Evolutionary conservation across 1,140 invertebrate species (phyloP).

Genomic region (Propsilocerus akamusi): DNA sequence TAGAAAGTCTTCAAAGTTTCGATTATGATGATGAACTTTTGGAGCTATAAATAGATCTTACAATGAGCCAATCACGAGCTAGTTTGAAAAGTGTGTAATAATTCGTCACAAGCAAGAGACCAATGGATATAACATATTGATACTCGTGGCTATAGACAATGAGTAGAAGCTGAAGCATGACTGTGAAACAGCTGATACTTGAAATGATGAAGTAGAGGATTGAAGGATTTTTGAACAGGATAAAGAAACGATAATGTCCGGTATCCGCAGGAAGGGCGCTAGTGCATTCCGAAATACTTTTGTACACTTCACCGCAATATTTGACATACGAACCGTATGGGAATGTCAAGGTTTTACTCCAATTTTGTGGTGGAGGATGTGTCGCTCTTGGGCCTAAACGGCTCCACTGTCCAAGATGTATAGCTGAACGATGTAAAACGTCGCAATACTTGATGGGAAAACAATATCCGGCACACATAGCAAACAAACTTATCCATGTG

Average conservation of each 20-base stretch:
- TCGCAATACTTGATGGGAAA: slow-evolving; percentile 59
- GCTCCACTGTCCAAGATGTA: slow-evolving; percentile 78
- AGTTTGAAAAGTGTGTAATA: slow-evolving; percentile 85
- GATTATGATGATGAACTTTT: too few relatives aligned
- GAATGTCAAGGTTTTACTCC: slow-evolving; percentile 57
- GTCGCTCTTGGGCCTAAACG: slow-evolving; percentile 29
- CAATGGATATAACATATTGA: slow-evolving; percentile 77
- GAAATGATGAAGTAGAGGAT: slow-evolving; percentile 54
- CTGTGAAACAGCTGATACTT: slow-evolving; percentile 47
- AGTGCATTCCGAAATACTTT: slow-evolving; percentile 54
- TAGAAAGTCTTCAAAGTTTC: too few relatives aligned
- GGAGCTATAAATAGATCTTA: neutral
- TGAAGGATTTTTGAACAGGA: slow-evolving; percentile 78
- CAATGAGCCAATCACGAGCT: slow-evolving; percentile 52
- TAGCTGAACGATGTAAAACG: slow-evolving; percentile 66
- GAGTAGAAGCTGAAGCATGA: slow-evolving; percentile 58
- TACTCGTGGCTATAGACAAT: slow-evolving; percentile 64
- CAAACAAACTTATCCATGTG: slow-evolving; percentile 66
- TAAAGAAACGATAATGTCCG: slow-evolving; percentile 67
- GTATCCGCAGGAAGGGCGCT: slow-evolving; percentile 65
- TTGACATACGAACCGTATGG: slow-evolving; percentile 61
- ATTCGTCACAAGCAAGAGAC: slow-evolving; percentile 71
- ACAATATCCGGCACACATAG: slow-evolving; percentile 60
- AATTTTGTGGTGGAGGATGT: slow-evolving; percentile 35
- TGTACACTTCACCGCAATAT: slow-evolving; percentile 59